These are phyloP conservation scores for Coccyzus lansbergi DNA, from an alignment of 2,797 vertebrate genomes.

Conservation along the genomic window DNA sequence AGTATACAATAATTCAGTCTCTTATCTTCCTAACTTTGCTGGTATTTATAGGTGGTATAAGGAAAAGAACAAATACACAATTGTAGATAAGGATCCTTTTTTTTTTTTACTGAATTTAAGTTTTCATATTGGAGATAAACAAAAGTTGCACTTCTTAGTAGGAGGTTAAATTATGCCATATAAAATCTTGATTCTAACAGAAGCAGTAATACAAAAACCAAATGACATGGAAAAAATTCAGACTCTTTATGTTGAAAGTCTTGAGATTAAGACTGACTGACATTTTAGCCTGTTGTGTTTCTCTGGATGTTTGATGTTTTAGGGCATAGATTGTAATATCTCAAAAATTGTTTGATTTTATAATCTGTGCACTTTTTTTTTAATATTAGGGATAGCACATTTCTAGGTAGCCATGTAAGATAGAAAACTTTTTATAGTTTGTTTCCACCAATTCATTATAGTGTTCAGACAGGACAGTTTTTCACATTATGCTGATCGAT, in stretches of 20 bases:
- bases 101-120: neutral
- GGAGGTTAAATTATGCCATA: neutral
- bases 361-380: constrained; percentile 24
- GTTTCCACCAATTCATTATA: neutral
- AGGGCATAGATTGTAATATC: constrained; percentile 26
- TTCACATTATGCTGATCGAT: neutral
- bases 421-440: neutral
- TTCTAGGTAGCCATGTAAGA: neutral
- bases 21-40: neutral
- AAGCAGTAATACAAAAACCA: neutral
- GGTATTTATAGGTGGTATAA: neutral
- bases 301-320: neutral
- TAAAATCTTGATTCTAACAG: neutral
- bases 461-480: neutral
- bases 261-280: neutral
- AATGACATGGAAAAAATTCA: neutral
- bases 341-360: neutral
- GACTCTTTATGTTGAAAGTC: neutral
- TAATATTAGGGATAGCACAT: neutral
- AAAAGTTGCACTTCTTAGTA: neutral
- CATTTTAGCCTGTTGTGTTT: neutral
- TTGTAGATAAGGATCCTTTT: neutral
- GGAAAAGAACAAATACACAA: neutral
- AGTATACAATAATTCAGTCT: constrained; percentile 13
- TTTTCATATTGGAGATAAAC: neutral